Percentiles rank a stretch among this genome's conserved stretches.
These are phyloP conservation scores for Cololabis saira DNA, from an alignment of 2,113 vertebrate genomes.

Conservation along the genomic window DNA sequence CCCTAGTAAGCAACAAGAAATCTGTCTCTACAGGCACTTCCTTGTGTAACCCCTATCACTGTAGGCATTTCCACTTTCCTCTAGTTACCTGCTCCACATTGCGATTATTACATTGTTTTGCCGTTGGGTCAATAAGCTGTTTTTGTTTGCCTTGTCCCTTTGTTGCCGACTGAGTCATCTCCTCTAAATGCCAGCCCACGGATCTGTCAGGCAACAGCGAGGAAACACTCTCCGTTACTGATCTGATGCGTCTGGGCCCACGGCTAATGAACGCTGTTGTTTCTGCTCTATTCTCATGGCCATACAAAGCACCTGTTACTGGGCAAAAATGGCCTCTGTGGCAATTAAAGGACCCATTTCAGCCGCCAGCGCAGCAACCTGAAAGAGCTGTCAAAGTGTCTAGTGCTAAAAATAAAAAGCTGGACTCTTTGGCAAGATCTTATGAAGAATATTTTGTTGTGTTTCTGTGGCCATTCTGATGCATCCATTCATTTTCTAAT, in stretches of 20 bases:
- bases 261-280: slow-evolving; percentile 27
- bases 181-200: slow-evolving; percentile 65
- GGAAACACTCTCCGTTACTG: slow-evolving; percentile 41
- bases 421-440: no score
- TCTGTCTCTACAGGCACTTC: not conserved
- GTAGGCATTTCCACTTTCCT: slow-evolving; percentile 27
- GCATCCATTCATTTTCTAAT: no score
- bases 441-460: no score
- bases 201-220: slow-evolving; percentile 36
- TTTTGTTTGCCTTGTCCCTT: slow-evolving; percentile 44
- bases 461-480: no score
- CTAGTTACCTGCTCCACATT: slow-evolving; percentile 48
- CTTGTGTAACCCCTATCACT: not conserved
- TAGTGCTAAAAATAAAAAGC: not conserved
- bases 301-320: slow-evolving; percentile 21
- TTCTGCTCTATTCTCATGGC: slow-evolving; percentile 15
- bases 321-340: not conserved
- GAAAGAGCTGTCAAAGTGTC: slow-evolving; percentile 9
- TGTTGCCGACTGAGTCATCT: slow-evolving; percentile 69
- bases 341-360: slow-evolving; percentile 12
- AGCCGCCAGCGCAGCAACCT: not conserved
- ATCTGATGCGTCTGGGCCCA: slow-evolving; percentile 52
- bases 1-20: slow-evolving; percentile 26
- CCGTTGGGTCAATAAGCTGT: slow-evolving; percentile 44
- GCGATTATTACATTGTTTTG: slow-evolving; percentile 59